phyloP scores from a whole-genome alignment of 2,888 invertebrate species.

The Idaea biselata region DNA sequence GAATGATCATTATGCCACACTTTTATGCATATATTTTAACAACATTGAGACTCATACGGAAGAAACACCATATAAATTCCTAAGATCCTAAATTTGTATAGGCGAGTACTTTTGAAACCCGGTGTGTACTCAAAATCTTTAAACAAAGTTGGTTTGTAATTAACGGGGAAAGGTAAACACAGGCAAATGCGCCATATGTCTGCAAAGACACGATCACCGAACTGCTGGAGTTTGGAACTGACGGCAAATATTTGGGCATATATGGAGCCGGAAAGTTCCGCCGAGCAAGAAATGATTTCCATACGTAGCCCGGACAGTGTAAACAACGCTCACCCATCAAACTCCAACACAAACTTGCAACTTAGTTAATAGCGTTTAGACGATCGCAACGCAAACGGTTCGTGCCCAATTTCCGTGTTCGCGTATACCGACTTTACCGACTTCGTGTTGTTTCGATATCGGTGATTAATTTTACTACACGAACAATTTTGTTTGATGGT shows the following conservation, averaged over 20 bases:
- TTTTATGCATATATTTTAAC: no score
- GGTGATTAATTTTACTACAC: conserved; percentile 22
- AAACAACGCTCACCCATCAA: conserved; percentile 72
- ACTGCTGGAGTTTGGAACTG: conserved; percentile 58
- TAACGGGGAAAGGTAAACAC: conserved; percentile 47
- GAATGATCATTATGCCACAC: no score
- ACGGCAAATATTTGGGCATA: conserved; percentile 71
- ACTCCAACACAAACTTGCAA: conserved; percentile 71
- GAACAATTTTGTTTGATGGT: conserved; percentile 7
- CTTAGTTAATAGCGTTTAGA: conserved; percentile 74
- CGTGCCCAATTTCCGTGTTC: conserved; percentile 44
- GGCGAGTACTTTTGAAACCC: background rate
- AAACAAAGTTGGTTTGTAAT: conserved; percentile 42
- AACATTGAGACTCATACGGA: background rate
- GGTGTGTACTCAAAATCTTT: conserved; percentile 14
- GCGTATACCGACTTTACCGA: conserved; percentile 33
- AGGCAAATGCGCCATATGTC: conserved; percentile 50
- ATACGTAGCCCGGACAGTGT: conserved; percentile 61
- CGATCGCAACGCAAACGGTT: conserved; percentile 55
- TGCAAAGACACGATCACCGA: conserved; percentile 62
- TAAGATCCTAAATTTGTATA: background rate
- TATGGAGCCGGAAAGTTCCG: conserved; percentile 64
- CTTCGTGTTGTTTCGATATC: conserved; percentile 27
- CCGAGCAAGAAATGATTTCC: conserved; percentile 75
- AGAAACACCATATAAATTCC: background rate